Conservation (phyloP, 2,797 vertebrate genomes). For the Trematomus bernacchii region DNA sequence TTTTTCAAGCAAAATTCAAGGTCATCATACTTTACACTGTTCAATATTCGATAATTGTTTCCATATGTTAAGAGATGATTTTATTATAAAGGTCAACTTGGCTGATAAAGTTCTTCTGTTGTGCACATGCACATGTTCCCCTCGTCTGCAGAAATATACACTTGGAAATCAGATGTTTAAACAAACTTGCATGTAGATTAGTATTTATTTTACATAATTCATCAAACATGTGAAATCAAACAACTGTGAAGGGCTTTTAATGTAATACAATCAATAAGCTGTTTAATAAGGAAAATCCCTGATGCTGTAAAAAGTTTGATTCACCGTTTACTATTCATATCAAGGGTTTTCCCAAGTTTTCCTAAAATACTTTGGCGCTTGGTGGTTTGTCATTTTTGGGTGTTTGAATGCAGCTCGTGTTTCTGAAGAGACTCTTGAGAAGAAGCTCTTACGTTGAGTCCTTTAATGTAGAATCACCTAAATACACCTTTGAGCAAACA, state of each 20-base stretch:
- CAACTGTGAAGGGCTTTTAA: neutral
- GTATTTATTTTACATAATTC: conserved; percentile 4
- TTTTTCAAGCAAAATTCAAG: neutral
- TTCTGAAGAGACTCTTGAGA: conserved; percentile 3
- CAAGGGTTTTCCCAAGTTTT: neutral
- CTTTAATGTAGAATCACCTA: conserved; percentile 40
- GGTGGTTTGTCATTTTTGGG: neutral
- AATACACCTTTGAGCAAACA: conserved; percentile 45
- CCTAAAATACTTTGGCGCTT: neutral
- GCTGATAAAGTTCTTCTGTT: neutral
- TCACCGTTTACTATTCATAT: neutral
- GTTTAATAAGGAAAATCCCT: neutral
- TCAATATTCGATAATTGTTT: neutral
- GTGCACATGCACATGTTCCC: neutral
- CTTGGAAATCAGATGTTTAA: neutral
- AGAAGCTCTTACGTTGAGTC: conserved; percentile 9
- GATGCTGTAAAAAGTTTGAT: neutral
- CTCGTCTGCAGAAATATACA: neutral
- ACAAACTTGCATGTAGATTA: neutral
- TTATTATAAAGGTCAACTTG: neutral
- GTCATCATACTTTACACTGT: neutral
- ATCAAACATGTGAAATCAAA: neutral
- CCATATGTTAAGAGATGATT: neutral
- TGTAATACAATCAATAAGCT: neutral
- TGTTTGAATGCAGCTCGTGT: conserved; percentile 1